Conservation (phyloP, 2,888 invertebrate genomes). For the Spilarctia lutea region DNA sequence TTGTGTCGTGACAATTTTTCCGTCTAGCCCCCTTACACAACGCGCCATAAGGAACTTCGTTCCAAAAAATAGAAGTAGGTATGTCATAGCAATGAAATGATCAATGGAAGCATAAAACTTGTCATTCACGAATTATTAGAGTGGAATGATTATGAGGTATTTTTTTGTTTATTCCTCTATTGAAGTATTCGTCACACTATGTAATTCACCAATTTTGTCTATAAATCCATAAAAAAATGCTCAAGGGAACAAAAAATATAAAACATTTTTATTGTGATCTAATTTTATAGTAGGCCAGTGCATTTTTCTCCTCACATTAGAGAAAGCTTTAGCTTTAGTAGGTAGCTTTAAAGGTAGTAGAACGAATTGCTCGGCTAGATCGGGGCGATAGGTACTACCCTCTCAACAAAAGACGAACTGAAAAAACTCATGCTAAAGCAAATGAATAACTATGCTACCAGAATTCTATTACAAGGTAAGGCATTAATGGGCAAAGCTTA, state of each 20-base stretch:
- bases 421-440: background rate
- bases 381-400: too few species aligned
- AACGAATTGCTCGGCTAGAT: too few species aligned
- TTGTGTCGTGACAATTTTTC: too few species aligned
- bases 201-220: background rate
- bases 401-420: too few species aligned
- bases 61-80: too few species aligned
- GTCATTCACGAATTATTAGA: constrained; percentile 46
- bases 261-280: background rate
- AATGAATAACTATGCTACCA: too few species aligned
- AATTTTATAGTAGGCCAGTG: background rate
- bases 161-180: constrained; percentile 2
- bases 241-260: background rate
- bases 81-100: background rate
- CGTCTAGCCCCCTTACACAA: too few species aligned
- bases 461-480: background rate
- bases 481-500: background rate
- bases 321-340: too few species aligned
- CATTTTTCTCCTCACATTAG: background rate
- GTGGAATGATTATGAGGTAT: constrained; percentile 32
- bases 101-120: background rate
- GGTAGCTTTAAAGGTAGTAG: too few species aligned
- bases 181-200: background rate
- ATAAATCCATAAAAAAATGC: background rate
- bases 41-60: too few species aligned